These are phyloP conservation scores for Oxyruncus cristatus DNA, from an alignment of 2,113 vertebrate species.

Conservation along the genomic window DNA sequence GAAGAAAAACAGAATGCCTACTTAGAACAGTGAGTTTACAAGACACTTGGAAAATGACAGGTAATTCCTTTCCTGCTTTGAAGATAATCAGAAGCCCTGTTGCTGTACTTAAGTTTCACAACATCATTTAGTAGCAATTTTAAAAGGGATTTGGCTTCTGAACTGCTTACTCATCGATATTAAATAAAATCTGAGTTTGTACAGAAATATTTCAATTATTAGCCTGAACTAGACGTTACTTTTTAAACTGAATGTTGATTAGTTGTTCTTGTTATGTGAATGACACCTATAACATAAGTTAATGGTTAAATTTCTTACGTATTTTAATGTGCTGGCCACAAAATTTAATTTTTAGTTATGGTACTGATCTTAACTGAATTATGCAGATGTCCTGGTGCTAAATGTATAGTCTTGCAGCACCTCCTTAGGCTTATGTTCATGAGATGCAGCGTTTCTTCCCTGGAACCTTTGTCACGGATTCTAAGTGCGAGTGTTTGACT, in stretches of 20 bases:
- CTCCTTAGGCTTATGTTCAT: not conserved
- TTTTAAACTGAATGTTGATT: not conserved
- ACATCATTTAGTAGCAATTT: not conserved
- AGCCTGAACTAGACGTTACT: not conserved
- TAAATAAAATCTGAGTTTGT: not conserved
- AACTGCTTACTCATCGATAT: not conserved
- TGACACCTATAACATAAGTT: accelerated
- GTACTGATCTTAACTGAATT: not conserved
- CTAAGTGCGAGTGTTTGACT: not conserved
- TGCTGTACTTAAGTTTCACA: not conserved
- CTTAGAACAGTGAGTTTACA: not conserved
- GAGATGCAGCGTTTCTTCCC: not conserved
- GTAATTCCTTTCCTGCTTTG: not conserved
- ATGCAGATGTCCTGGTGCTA: not conserved
- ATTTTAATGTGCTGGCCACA: not conserved
- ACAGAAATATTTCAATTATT: not conserved
- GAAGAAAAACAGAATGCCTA: not conserved
- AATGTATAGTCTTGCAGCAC: not conserved
- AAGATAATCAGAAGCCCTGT: not conserved
- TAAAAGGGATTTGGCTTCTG: not conserved
- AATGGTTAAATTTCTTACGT: not conserved
- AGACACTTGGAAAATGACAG: not conserved
- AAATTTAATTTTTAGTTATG: not conserved
- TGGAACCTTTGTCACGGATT: not conserved
- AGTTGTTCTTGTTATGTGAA: not conserved